Base-by-base conservation (phyloP, 2,888 invertebrate genomes). In the Archaeoteleia sp. region DNA sequence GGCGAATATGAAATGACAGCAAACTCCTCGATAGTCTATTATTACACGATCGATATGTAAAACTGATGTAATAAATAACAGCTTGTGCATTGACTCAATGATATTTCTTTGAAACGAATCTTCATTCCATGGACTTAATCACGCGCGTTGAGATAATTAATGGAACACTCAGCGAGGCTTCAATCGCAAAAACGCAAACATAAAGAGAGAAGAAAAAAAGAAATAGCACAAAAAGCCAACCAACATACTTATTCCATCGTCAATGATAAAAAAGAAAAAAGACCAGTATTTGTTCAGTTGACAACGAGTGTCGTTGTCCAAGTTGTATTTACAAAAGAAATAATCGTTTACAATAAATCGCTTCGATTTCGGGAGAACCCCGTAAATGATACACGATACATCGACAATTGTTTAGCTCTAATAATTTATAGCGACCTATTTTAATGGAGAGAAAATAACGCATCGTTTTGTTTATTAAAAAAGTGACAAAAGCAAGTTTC, bases 361-460 rank as follows among this genome's bases (percentile, higher is more conserved):
- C 43, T 61, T 53, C 53, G 53, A 46, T 53, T 14, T 46, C 17
- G 46, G 60, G 39, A 37, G 45, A 58, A 29, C n/a, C 43, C 53
- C 53, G 51, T 45, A 61, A 62, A 62, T 48, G 53, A 54, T 61
- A 54, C 35, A 62, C 40, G 53, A 23, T 54, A 54, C 54, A 62
- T 48, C 62, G 48, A 54, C 54, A 62, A 54, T 54, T 46, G n/a
- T 39, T 20, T 61, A 46, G 27, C 43, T 46, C 46, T n/a, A n/a
- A n/a, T 62, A 54, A 54, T 54, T 62, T 46, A 54, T 62, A 62
- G 62, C 46, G 46, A 62, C 34, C 54, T 48, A 48, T 53, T 53
- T 61, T 51, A 45, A 32, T 48, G 62, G 54, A 54, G 62, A 62
- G 53, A 61, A 53, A 51, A 49, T 10, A 30, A 40, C 30, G 17